phyloP scores from a whole-genome alignment of 2,888 invertebrate species.

The Dicyrtoma fusca region DNA sequence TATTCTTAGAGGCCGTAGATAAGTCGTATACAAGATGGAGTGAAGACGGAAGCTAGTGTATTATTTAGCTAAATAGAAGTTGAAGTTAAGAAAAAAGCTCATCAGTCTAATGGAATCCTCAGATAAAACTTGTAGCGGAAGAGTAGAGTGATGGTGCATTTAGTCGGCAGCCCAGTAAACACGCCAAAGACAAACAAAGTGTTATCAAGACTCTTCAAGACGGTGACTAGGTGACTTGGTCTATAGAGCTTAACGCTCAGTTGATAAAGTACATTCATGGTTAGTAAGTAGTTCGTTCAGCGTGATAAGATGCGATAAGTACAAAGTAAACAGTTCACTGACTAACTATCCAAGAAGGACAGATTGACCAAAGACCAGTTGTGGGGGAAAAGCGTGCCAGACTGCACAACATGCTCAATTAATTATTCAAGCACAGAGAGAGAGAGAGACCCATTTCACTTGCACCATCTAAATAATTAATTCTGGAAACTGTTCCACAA shows the following conservation, averaged over 20 bases:
- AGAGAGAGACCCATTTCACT: conserved; percentile 17
- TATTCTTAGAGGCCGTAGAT: no score
- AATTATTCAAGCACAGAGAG: conserved; percentile 27
- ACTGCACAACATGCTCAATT: conserved; percentile 29
- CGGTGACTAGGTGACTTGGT: conserved; percentile 17
- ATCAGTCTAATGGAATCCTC: conserved; percentile 38
- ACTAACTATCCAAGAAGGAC: conserved; percentile 10
- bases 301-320: conserved; percentile 18
- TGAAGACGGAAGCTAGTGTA: background rate
- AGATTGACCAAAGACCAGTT: conserved; percentile 30
- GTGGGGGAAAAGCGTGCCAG: conserved; percentile 5
- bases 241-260: background rate
- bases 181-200: conserved; percentile 30
- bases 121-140: conserved; percentile 14
- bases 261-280: background rate
- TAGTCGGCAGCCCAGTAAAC: conserved; percentile 11
- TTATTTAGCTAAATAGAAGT: conserved; percentile 21
- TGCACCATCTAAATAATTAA: conserved; percentile 12
- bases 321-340: background rate
- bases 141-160: background rate
- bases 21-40: no score
- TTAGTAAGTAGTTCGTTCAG: background rate
- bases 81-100: conserved; percentile 28
- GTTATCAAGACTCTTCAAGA: conserved; percentile 15
- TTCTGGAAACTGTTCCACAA: conserved; percentile 20